Percentiles rank a stretch among this genome's conserved stretches.
Evolutionary conservation across 2,888 invertebrate genomes (phyloP).

Genomic region (Thera britannica): DNA sequence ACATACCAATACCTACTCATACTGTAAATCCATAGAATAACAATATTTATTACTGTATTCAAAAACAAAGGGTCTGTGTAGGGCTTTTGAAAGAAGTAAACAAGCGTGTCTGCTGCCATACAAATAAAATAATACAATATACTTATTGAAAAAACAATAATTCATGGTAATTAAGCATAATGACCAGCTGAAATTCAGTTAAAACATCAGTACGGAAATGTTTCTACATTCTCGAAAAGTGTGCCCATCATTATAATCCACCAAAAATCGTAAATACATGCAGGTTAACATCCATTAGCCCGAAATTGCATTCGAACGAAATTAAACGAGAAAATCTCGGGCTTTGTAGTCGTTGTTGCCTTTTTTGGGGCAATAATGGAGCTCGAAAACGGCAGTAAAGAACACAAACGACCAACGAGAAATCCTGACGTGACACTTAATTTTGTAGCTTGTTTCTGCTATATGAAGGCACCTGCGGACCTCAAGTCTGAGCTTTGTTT

Average conservation of each 20-base stretch:
- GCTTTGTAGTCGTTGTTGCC: constrained; percentile 46
- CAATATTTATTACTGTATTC: not conserved
- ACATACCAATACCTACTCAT: not conserved
- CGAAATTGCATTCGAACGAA: constrained; percentile 56
- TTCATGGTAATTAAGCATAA: constrained; percentile 3
- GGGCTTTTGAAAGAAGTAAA: not conserved
- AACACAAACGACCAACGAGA: constrained; percentile 52
- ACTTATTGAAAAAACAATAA: constrained; percentile 10
- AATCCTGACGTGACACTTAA: constrained; percentile 61
- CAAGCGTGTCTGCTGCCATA: constrained; percentile 3
- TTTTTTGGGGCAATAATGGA: constrained; percentile 61
- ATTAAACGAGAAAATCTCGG: constrained; percentile 56
- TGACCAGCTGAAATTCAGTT: constrained; percentile 6
- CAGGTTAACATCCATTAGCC: constrained; percentile 47
- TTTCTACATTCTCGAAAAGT: constrained; percentile 10
- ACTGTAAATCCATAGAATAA: not conserved
- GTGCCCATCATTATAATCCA: constrained; percentile 15
- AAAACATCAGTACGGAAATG: constrained; percentile 9
- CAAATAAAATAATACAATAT: not conserved
- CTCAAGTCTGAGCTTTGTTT: too few species aligned
- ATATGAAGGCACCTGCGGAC: constrained; percentile 16
- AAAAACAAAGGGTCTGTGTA: not conserved
- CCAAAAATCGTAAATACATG: constrained; percentile 37
- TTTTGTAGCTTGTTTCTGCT: constrained; percentile 49
- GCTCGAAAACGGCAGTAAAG: constrained; percentile 51